A percentile compares a stretch with the other conserved stretches of the same genome.
phyloP scores from a whole-genome alignment of 2,113 vertebrate genomes.

The Cichladusa arquata region DNA sequence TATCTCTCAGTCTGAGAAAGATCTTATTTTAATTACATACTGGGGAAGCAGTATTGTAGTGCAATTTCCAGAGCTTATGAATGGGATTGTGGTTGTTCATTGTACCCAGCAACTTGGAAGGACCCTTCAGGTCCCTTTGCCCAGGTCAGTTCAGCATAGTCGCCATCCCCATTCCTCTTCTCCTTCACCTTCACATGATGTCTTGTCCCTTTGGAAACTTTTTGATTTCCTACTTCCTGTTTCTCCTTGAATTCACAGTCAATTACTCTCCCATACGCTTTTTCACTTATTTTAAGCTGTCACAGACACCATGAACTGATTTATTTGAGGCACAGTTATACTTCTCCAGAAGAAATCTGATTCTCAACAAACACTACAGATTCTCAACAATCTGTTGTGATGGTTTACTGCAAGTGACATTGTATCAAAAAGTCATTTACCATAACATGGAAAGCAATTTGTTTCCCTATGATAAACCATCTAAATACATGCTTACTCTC shows the following conservation, averaged over 20 bases:
- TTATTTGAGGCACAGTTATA: background rate
- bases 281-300: background rate
- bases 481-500: background rate
- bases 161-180: rapidly evolving
- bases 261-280: background rate
- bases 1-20: background rate
- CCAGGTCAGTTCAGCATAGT: background rate
- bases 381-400: background rate
- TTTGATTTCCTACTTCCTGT: background rate
- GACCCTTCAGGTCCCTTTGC: background rate
- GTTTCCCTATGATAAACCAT: background rate
- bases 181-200: background rate
- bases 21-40: background rate
- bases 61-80: background rate
- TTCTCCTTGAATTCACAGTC: background rate
- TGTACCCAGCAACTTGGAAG: background rate
- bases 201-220: background rate
- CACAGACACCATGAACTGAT: background rate
- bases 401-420: background rate
- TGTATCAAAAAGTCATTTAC: background rate
- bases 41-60: background rate
- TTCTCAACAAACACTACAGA: background rate
- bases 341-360: background rate
- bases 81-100: background rate
- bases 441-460: background rate